These are phyloP conservation scores for Sarcophaga rosellei DNA, from an alignment of 2,888 invertebrate species.

Conservation along the genomic window DNA sequence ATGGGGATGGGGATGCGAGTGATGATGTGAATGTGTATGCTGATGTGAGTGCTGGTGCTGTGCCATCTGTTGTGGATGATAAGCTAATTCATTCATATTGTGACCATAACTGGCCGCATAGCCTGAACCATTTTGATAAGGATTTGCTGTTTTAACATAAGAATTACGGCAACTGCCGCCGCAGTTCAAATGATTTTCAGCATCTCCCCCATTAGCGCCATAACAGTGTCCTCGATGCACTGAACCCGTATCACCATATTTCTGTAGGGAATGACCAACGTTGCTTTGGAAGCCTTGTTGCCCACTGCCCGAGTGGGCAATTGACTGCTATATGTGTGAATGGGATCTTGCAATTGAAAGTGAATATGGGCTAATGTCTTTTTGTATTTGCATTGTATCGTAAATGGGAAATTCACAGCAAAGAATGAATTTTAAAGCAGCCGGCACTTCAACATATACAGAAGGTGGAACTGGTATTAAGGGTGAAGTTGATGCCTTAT, in stretches of 20 bases:
- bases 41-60: conserved; percentile 36
- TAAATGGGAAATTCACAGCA: conserved; percentile 96
- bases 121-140: conserved; percentile 79
- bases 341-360: conserved; percentile 80
- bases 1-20: conserved; percentile 45
- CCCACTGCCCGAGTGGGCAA: conserved; percentile 78
- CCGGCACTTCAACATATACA: conserved; percentile 93
- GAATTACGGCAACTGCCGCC: conserved; percentile 78
- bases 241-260: conserved; percentile 67
- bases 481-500: conserved; percentile 94
- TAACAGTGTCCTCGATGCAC: conserved; percentile 76
- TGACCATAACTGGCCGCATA: conserved; percentile 72
- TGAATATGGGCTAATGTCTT: conserved; percentile 80
- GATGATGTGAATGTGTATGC: conserved; percentile 44
- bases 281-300: conserved; percentile 72
- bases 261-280: conserved; percentile 74
- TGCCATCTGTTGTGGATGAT: conserved; percentile 38
- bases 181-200: conserved; percentile 77
- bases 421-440: conserved; percentile 89
- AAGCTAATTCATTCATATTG: conserved; percentile 61
- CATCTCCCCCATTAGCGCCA: conserved; percentile 77
- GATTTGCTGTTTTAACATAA: conserved; percentile 77
- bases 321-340: conserved; percentile 82
- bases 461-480: conserved; percentile 93
- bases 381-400: conserved; percentile 85